These are phyloP conservation scores for Pelobates cultripes DNA, from an alignment of 2,797 vertebrate species.

Conservation along the genomic window DNA sequence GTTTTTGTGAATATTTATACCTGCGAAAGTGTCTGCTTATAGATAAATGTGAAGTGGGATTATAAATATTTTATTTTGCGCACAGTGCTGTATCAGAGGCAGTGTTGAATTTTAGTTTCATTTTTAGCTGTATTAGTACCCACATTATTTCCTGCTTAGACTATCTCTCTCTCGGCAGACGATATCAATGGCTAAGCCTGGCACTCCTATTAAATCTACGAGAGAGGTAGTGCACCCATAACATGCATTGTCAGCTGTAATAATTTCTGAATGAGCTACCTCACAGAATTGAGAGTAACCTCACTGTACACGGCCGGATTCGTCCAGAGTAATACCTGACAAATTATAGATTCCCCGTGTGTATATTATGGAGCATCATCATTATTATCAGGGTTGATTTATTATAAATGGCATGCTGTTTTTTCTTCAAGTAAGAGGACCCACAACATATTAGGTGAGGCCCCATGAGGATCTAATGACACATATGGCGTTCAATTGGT, in stretches of 20 bases:
- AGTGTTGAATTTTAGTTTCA: too few relatives aligned
- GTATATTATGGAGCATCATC: not conserved
- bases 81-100: too few relatives aligned
- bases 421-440: not conserved
- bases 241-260: not conserved
- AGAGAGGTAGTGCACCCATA: not conserved
- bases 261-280: not conserved
- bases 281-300: not conserved
- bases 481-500: constrained; percentile 35
- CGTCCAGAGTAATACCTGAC: not conserved
- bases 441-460: not conserved
- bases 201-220: not conserved
- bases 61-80: too few relatives aligned
- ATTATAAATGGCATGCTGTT: not conserved
- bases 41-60: too few relatives aligned
- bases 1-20: too few relatives aligned
- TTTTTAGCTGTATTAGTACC: too few relatives aligned
- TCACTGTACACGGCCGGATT: not conserved
- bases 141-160: too few relatives aligned
- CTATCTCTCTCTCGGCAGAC: too few relatives aligned
- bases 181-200: too few relatives aligned
- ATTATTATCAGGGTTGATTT: not conserved
- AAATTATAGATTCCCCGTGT: not conserved
- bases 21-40: too few relatives aligned
- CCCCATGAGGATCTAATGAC: constrained; percentile 6